phyloP scores from a whole-genome alignment of 2,888 invertebrate species.

The Ichneumoninae sp. region DNA sequence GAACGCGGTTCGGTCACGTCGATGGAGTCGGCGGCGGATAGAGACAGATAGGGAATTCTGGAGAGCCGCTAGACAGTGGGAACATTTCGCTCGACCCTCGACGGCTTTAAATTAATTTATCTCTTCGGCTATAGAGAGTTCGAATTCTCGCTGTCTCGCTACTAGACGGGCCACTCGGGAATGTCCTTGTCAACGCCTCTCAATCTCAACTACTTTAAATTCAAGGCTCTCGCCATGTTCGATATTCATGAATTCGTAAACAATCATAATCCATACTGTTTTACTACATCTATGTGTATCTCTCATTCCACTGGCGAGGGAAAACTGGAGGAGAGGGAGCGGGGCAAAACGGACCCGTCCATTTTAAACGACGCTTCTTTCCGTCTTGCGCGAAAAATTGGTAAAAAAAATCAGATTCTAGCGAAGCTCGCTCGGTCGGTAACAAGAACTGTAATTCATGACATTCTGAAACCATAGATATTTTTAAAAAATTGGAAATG shows the following conservation, averaged over 20 bases:
- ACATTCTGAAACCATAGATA: no score
- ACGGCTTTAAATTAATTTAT: constrained; percentile 66
- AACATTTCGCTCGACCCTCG: constrained; percentile 44
- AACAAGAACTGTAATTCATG: no score
- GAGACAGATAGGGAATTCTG: constrained; percentile 33
- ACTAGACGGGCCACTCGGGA: constrained; percentile 39
- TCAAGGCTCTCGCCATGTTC: neutral
- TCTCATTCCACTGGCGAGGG: neutral
- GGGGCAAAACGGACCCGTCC: neutral
- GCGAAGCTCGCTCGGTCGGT: no score
- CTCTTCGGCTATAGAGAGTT: constrained; percentile 31
- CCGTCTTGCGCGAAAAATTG: neutral
- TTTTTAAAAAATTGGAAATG: no score
- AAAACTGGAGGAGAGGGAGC: neutral
- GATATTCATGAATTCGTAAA: constrained; percentile 9
- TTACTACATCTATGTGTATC: neutral
- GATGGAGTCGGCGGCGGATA: constrained; percentile 32
- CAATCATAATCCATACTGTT: neutral
- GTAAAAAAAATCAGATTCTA: no score
- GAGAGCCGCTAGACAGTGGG: constrained; percentile 37
- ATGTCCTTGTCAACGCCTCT: constrained; percentile 30
- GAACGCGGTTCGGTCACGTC: constrained; percentile 20
- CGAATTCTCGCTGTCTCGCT: constrained; percentile 28
- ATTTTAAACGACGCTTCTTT: neutral
- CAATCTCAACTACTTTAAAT: constrained; percentile 21